Conservation (phyloP, 2,888 invertebrate genomes). For the Eurytoma adleriae region DNA sequence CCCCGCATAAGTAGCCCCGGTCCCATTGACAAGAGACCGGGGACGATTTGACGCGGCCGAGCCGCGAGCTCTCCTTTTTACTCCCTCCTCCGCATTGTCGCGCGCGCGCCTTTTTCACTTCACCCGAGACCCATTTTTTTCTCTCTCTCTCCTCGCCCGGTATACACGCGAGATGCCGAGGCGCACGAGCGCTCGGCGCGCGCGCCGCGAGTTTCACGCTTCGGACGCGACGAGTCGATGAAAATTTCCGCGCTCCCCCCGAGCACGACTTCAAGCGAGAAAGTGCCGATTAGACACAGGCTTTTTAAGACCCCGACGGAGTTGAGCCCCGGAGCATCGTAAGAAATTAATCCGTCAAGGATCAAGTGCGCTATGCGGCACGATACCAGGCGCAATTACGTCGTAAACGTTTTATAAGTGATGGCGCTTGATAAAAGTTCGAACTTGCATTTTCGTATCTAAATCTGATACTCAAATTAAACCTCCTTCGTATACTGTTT, state of each 20-base stretch:
- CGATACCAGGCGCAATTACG: constrained; percentile 17
- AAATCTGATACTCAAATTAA: no score
- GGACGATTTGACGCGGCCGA: constrained; percentile 68
- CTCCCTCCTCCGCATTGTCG: constrained; percentile 14
- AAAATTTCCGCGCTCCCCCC: constrained; percentile 39
- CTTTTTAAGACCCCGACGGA: constrained; percentile 21
- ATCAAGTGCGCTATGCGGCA: constrained; percentile 35
- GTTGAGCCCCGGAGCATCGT: constrained; percentile 6
- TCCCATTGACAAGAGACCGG: constrained; percentile 60
- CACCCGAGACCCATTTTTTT: no score
- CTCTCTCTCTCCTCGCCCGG: no score
- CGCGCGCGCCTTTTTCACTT: not conserved
- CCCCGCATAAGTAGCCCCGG: constrained; percentile 33
- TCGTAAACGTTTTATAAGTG: constrained; percentile 12
- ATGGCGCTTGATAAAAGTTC: no score
- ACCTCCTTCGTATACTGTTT: no score
- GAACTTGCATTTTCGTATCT: no score
- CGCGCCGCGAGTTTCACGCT: constrained; percentile 30
- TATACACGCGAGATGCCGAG: not conserved
- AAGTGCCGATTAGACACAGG: constrained; percentile 51
- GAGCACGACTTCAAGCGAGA: constrained; percentile 42
- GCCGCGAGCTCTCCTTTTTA: constrained; percentile 47
- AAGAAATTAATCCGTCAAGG: constrained; percentile 50
- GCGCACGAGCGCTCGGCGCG: not conserved
- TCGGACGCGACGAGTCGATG: constrained; percentile 25